Percentiles rank a stretch among this genome's conserved stretches.
These are phyloP conservation scores for Nomada ferruginata DNA, from an alignment of 2,888 invertebrate genomes.

Conservation along the genomic window DNA sequence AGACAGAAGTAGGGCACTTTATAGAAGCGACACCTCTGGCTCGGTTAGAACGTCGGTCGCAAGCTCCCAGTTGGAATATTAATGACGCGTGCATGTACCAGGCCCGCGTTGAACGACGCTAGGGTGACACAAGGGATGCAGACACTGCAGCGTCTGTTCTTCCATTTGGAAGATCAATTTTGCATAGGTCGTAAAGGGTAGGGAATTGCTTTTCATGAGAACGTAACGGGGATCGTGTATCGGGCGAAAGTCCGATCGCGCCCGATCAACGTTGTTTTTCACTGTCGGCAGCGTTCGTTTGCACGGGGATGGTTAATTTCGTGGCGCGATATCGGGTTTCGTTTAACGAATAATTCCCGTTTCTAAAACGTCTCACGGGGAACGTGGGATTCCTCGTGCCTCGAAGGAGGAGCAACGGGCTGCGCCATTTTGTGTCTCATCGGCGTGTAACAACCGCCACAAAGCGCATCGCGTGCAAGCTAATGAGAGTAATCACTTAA, in stretches of 20 bases:
- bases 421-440: conserved; percentile 73
- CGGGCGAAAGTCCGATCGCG: not conserved
- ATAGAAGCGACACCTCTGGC: not conserved
- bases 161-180: conserved; percentile 50
- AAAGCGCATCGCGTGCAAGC: conserved; percentile 83
- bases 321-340: not conserved
- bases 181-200: conserved; percentile 54
- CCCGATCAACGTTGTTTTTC: conserved; percentile 3
- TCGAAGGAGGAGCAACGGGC: conserved; percentile 33
- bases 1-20: conserved; percentile 1
- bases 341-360: not conserved
- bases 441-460: conserved; percentile 70
- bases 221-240: conserved; percentile 35
- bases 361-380: not conserved
- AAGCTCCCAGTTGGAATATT: conserved; percentile 52
- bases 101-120: conserved; percentile 19
- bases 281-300: not conserved
- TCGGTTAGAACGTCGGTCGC: not conserved
- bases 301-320: conserved; percentile 1
- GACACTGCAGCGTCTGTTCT: conserved; percentile 38
- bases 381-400: conserved; percentile 3
- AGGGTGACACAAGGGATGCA: conserved; percentile 46
- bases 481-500: conserved; percentile 84
- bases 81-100: conserved; percentile 42
- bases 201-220: conserved; percentile 42